phyloP scores from a whole-genome alignment of 2,888 invertebrate genomes.

The Euclidia mi region DNA sequence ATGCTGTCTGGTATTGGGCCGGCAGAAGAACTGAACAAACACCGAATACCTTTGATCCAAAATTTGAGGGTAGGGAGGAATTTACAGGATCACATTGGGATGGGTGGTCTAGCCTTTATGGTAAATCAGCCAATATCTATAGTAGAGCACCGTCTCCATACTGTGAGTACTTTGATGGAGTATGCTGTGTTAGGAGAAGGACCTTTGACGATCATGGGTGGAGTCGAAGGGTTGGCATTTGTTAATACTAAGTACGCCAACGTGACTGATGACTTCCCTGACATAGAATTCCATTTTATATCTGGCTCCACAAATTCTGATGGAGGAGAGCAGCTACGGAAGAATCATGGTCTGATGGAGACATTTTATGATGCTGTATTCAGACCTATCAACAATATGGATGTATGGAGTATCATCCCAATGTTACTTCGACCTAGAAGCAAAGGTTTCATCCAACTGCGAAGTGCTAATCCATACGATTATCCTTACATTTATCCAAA shows the following conservation, averaged over 20 bases:
- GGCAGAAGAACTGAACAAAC: slow-evolving; percentile 92
- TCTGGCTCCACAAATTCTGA: slow-evolving; percentile 97
- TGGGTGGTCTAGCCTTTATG: slow-evolving; percentile 96
- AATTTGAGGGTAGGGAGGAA: slow-evolving; percentile 96
- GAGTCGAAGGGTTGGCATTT: slow-evolving; percentile 97
- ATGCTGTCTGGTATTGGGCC: slow-evolving; percentile 98
- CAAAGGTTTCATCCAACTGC: slow-evolving; percentile 94
- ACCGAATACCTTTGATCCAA: slow-evolving; percentile 94
- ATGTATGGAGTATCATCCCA: slow-evolving; percentile 96
- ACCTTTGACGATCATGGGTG: slow-evolving; percentile 96
- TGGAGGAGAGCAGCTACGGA: slow-evolving; percentile 94
- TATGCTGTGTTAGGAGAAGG: slow-evolving; percentile 96
- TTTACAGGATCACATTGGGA: slow-evolving; percentile 96
- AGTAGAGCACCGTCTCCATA: slow-evolving; percentile 94
- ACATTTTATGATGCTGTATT: slow-evolving; percentile 94
- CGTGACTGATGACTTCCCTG: slow-evolving; percentile 94
- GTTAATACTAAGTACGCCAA: slow-evolving; percentile 97
- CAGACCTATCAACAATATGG: slow-evolving; percentile 93
- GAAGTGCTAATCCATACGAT: slow-evolving; percentile 95
- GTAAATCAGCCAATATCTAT: slow-evolving; percentile 95
- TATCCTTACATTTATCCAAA: slow-evolving; percentile 98
- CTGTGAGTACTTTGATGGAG: slow-evolving; percentile 94
- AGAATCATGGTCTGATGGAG: slow-evolving; percentile 94
- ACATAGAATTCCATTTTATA: slow-evolving; percentile 97
- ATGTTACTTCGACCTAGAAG: slow-evolving; percentile 96